Conservation (phyloP, 2,113 vertebrate genomes). For the Nesospiza acunhae region DNA sequence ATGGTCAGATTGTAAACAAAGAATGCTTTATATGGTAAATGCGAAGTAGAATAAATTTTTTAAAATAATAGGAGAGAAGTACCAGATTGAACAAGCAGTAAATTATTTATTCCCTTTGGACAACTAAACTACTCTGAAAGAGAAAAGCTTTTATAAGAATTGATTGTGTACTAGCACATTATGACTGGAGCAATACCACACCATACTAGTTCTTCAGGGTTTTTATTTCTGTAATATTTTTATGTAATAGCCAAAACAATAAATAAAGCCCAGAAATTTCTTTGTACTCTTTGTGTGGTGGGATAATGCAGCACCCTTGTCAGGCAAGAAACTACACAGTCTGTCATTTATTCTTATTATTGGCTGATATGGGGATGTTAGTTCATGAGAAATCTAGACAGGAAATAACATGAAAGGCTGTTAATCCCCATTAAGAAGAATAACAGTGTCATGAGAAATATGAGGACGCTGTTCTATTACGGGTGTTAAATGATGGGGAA, state of each 20-base stretch:
- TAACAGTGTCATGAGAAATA: constrained; percentile 44
- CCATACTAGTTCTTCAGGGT: constrained; percentile 58
- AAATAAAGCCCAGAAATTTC: constrained; percentile 69
- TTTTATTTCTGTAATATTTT: constrained; percentile 81
- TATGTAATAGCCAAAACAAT: constrained; percentile 67
- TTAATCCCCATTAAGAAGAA: constrained; percentile 38
- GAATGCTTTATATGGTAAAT: constrained; percentile 21
- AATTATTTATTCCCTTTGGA: constrained; percentile 76
- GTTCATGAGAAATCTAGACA: constrained; percentile 34
- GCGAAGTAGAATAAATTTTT: constrained; percentile 48
- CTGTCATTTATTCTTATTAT: constrained; percentile 71
- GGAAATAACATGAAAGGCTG: constrained; percentile 25
- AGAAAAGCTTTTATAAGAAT: constrained; percentile 72
- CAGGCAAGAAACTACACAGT: constrained; percentile 40
- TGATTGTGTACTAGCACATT: constrained; percentile 68
- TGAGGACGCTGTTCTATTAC: not conserved
- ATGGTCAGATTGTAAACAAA: constrained; percentile 30
- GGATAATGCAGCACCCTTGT: constrained; percentile 66
- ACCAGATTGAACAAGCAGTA: constrained; percentile 66
- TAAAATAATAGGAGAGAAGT: constrained; percentile 66
- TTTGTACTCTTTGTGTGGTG: constrained; percentile 51
- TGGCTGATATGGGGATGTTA: constrained; percentile 43
- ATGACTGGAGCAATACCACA: constrained; percentile 65
- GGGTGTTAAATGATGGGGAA: constrained; percentile 39
- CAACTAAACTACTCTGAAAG: constrained; percentile 66